Percentiles rank a stretch among this genome's conserved stretches.
These are phyloP conservation scores for Scatophagus argus DNA, from an alignment of 2,113 vertebrate species.

Conservation along the genomic window DNA sequence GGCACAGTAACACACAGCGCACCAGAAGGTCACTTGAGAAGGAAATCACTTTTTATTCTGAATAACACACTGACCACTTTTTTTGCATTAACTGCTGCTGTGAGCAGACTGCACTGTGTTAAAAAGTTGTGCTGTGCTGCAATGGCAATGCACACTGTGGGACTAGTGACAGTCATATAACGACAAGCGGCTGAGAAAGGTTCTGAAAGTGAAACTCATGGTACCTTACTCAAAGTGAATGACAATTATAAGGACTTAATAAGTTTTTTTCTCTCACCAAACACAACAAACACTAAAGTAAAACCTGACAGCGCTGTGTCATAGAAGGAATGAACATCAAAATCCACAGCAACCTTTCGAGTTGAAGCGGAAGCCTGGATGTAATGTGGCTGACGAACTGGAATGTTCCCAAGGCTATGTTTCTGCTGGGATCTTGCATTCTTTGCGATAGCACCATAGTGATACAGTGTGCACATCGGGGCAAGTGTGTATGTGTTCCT, in stretches of 20 bases:
- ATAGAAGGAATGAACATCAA: slow-evolving; percentile 17
- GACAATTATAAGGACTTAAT: not conserved
- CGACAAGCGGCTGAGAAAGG: not conserved
- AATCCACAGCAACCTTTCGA: slow-evolving; percentile 5
- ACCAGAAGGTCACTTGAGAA: not conserved
- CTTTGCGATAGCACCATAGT: slow-evolving; percentile 49
- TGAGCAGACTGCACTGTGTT: not conserved
- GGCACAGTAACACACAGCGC: not conserved
- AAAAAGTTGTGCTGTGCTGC: not conserved
- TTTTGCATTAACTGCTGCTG: not conserved
- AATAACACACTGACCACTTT: not conserved
- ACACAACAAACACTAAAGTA: not conserved
- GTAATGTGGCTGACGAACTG: slow-evolving; percentile 14
- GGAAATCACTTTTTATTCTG: not conserved
- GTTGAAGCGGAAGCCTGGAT: slow-evolving; percentile 20
- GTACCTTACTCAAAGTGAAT: slow-evolving; percentile 4
- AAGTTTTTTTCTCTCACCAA: not conserved
- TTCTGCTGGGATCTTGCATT: slow-evolving; percentile 49
- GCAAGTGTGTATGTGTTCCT: slow-evolving; percentile 18
- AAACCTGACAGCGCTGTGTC: not conserved
- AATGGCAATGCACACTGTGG: too few species aligned
- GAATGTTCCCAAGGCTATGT: slow-evolving; percentile 59
- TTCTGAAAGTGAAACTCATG: slow-evolving; percentile 6
- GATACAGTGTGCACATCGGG: slow-evolving; percentile 29
- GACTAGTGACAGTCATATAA: not conserved